Evolutionary conservation across 2,797 vertebrate genomes (phyloP).

Genomic region (Acrocephalus scirpaceus): DNA sequence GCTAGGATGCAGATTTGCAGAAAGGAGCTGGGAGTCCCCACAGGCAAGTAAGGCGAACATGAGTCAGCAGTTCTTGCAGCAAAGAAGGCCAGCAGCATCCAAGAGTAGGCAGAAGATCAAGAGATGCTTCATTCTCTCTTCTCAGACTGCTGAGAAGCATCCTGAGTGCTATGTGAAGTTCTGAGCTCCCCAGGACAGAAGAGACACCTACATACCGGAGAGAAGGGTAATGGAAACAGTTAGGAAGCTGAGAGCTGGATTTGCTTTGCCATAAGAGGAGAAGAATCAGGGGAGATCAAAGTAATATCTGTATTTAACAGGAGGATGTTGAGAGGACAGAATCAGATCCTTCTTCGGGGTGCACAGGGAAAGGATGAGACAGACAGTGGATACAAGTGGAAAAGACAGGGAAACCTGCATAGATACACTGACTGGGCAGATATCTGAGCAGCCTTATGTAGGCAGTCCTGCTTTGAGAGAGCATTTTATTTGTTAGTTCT

Average conservation of each 20-base stretch:
- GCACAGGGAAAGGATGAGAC: neutral
- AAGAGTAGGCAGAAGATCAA: neutral
- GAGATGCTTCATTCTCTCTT: neutral
- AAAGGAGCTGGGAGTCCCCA: neutral
- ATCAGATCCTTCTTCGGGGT: neutral
- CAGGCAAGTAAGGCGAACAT: neutral
- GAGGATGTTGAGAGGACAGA: neutral
- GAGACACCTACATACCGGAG: neutral
- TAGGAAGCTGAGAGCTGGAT: neutral
- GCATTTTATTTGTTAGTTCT: neutral
- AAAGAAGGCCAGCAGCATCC: neutral
- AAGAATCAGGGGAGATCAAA: neutral
- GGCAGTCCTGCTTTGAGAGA: neutral
- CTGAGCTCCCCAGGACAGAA: neutral
- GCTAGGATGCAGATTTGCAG: neutral
- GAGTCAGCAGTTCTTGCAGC: conserved; percentile 5
- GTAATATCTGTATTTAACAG: neutral
- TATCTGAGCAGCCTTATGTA: neutral
- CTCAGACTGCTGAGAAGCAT: neutral
- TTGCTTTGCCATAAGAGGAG: neutral
- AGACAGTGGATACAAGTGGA: neutral
- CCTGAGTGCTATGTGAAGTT: accelerated
- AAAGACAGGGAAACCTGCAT: neutral
- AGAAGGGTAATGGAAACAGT: neutral
- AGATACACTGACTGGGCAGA: neutral